Base-by-base conservation (phyloP, 1,140 invertebrate species). In the Intoshia linei region DNA sequence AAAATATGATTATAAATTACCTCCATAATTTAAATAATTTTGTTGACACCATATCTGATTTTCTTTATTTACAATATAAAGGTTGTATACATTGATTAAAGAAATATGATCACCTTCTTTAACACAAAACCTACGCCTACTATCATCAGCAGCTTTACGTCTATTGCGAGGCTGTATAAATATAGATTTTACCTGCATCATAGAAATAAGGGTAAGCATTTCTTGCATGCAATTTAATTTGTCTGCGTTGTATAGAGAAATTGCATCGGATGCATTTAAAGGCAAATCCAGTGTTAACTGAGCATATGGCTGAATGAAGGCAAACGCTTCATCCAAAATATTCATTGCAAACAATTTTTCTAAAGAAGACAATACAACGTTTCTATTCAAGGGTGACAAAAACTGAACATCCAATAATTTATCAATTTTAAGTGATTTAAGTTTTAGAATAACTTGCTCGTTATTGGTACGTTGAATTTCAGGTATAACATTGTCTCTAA, bases 21-120 rank as follows among this genome's bases (percentile, higher is more conserved):
- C n/a, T n/a, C n/a, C n/a, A n/a, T n/a, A n/a, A n/a, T n/a, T n/a
- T n/a, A n/a, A n/a, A n/a, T n/a, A n/a, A n/a, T n/a, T n/a, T n/a
- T n/a, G n/a, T n/a, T n/a, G n/a, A n/a, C n/a, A n/a, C n/a, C n/a
- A n/a, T n/a, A n/a, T n/a, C n/a, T n/a, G n/a, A n/a, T n/a, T n/a
- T n/a, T n/a, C n/a, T n/a, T n/a, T n/a, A n/a, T n/a, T n/a, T n/a
- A n/a, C n/a, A n/a, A n/a, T n/a, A n/a, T n/a, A n/a, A n/a, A n/a
- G n/a, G n/a, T 67, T 68, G 47, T 71, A 81, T 1, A 90, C 69
- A 55, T 95, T 93, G 0, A 93, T 56, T 37, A 78, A 62, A 3
- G 83, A 87, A 2, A 93, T 61, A 19, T 90, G 65, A 61, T 95
- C 87, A 0, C 87, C 87, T 62, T 95, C 81, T 20, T 68, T 69